A percentile compares a stretch with the other conserved stretches of the same genome.
Conservation (phyloP, 1,140 invertebrate genomes). For the Melipona quadrifasciata region DNA sequence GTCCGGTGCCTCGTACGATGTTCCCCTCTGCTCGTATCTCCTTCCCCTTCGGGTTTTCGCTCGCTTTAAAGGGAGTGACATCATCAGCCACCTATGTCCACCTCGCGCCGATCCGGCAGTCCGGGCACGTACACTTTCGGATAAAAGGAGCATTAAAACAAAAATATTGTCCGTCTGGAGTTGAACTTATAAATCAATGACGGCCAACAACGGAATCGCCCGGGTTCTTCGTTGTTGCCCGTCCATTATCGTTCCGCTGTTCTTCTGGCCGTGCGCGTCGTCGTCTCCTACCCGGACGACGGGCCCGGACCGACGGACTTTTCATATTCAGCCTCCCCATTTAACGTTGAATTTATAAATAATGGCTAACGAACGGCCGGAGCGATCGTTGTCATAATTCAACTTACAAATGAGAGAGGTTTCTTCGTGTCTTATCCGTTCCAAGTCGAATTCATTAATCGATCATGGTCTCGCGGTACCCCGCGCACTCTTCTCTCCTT, state of each 20-base stretch:
- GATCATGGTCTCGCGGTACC: constrained; percentile 31
- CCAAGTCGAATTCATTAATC: constrained; percentile 52
- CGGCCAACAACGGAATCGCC: constrained; percentile 55
- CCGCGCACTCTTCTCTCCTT: too few species aligned
- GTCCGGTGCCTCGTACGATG: constrained; percentile 70
- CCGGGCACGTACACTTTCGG: constrained; percentile 74
- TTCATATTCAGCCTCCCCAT: constrained; percentile 21
- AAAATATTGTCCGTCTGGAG: constrained; percentile 73
- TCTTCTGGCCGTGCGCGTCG: constrained; percentile 21
- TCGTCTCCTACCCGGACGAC: neutral
- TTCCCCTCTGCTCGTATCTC: constrained; percentile 42
- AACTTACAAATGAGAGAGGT: constrained; percentile 48
- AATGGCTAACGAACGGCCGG: constrained; percentile 46
- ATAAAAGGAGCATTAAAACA: constrained; percentile 71
- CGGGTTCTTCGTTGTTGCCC: constrained; percentile 51
- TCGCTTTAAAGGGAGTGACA: constrained; percentile 70
- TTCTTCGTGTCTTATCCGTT: constrained; percentile 51
- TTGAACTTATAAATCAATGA: constrained; percentile 77
- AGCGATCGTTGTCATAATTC: constrained; percentile 52
- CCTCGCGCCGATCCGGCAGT: constrained; percentile 70
- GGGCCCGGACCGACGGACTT: neutral
- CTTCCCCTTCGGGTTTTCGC: constrained; percentile 25
- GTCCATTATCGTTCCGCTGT: constrained; percentile 61
- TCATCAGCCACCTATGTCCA: constrained; percentile 78
- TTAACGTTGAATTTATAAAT: constrained; percentile 54